Conservation (phyloP, 1,140 invertebrate genomes). For the Drosophila orena region DNA sequence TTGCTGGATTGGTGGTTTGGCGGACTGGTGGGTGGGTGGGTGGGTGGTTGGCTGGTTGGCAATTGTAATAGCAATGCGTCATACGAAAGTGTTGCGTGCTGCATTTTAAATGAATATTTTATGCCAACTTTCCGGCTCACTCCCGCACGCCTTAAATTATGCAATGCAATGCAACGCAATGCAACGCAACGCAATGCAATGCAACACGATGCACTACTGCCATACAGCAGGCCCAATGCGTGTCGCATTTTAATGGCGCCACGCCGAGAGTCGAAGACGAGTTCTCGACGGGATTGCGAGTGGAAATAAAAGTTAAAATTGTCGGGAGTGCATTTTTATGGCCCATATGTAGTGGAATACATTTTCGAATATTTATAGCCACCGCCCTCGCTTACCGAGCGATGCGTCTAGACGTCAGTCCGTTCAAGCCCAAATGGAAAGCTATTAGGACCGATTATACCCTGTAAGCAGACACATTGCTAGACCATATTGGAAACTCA, state of each 20-base stretch:
- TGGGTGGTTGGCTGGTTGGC: neutral
- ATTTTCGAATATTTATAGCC: slow-evolving; percentile 70
- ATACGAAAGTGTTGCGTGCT: slow-evolving; percentile 79
- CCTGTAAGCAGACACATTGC: neutral
- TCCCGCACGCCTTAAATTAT: slow-evolving; percentile 71
- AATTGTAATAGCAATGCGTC: slow-evolving; percentile 49
- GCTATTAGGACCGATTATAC: neutral
- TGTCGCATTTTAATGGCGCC: slow-evolving; percentile 73
- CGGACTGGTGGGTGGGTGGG: neutral
- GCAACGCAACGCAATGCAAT: slow-evolving; percentile 16
- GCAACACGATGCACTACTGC: slow-evolving; percentile 13
- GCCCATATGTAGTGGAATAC: slow-evolving; percentile 63
- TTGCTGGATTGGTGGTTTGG: neutral
- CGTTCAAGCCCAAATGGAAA: slow-evolving; percentile 2
- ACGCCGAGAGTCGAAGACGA: slow-evolving; percentile 22
- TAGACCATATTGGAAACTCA: too few species aligned
- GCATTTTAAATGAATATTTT: slow-evolving; percentile 83
- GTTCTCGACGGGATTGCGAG: slow-evolving; percentile 13
- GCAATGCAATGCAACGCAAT: slow-evolving; percentile 65
- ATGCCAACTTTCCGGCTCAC: slow-evolving; percentile 57
- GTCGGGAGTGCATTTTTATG: slow-evolving; percentile 54
- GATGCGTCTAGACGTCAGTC: slow-evolving; percentile 31
- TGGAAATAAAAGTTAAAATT: slow-evolving; percentile 20
- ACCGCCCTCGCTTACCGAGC: slow-evolving; percentile 12
- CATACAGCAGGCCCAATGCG: slow-evolving; percentile 57